Evolutionary conservation across 2,888 invertebrate genomes (phyloP), one percentile per base, ranked within the genome.

Genomic region (Caenorhabditis macrosperma): DNA sequence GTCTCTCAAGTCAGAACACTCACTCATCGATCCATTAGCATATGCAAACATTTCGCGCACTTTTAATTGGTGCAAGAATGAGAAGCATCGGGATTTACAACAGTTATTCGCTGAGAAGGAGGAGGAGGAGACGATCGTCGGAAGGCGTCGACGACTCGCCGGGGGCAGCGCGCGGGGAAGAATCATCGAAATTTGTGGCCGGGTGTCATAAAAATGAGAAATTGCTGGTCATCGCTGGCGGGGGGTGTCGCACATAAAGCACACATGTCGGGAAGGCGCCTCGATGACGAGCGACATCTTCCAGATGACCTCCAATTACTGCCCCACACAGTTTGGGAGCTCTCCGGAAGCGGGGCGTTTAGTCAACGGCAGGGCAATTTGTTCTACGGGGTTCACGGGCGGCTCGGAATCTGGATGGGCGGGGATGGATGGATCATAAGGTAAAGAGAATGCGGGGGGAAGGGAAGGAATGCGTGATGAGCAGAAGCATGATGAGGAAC

Each of bases 271-370:
- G 57, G 63, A 72, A 72, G 72, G 72, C 72, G 71, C 63, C 71
- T 71, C 30, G 54, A 61, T 71, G 71, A 54, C 63, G 60, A 60
- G 55, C 63, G 64, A 64, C 72, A 48, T 72, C 72, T 72, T 72
- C 72, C 72, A 72, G 72, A 72, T 72, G 72, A 72, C 72, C 72
- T 72, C 64, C 72, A 72, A 72, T 72, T 72, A 72, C 72, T 57
- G 30, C 44, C 22, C 24, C 46, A 44, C 55, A 64, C 57, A 57
- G 63, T 72, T 63, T 55, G 50, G 7, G 28, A 22, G 57, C 20
- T 17, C 46, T 28, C 52, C 52, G 52, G 52, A 52, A 52, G 57
- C 50, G 50, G 46, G 17, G 20, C 22, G 33, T 55, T 55, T 55
- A 35, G 30, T 44, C 38, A 28, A 38, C 33, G 48, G n/a, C 28